Percentiles rank a stretch among this genome's conserved stretches.
These are phyloP conservation scores for Psix sp. DNA, from an alignment of 1,140 invertebrate genomes.

Conservation along the genomic window DNA sequence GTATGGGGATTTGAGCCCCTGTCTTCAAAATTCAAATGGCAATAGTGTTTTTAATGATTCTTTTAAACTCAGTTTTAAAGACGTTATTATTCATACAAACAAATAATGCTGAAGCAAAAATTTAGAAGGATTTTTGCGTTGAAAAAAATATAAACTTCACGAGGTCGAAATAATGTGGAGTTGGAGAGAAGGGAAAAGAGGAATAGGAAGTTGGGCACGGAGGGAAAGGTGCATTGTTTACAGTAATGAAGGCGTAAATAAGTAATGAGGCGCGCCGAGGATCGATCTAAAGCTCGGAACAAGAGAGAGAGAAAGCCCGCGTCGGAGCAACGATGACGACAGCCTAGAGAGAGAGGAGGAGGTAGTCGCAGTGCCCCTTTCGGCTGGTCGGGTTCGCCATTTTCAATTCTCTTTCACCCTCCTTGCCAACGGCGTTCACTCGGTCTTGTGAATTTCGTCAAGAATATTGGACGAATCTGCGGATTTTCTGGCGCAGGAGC, in stretches of 20 bases:
- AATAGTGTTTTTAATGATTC: too few species aligned
- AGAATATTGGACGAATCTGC: slow-evolving; percentile 58
- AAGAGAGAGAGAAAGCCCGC: slow-evolving; percentile 25
- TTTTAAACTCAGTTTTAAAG: too few species aligned
- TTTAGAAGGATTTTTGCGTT: neutral
- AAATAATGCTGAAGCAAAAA: neutral
- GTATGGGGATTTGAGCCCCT: too few species aligned
- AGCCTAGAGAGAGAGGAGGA: neutral
- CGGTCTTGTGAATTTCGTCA: slow-evolving; percentile 52
- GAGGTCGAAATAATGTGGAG: neutral
- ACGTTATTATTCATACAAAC: too few species aligned
- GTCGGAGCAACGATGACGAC: slow-evolving; percentile 1
- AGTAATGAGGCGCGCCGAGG: slow-evolving; percentile 69
- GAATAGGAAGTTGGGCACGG: slow-evolving; percentile 53
- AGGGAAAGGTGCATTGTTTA: slow-evolving; percentile 70
- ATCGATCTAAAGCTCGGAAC: slow-evolving; percentile 65
- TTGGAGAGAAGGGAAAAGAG: slow-evolving; percentile 21
- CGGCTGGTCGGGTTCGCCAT: slow-evolving; percentile 47
- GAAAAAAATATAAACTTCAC: slow-evolving; percentile 18
- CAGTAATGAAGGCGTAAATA: slow-evolving; percentile 74
- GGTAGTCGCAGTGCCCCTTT: slow-evolving; percentile 44
- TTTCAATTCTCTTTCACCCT: slow-evolving; percentile 59
- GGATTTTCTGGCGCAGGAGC: slow-evolving; percentile 43
- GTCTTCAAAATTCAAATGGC: too few species aligned
- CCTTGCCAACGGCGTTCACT: slow-evolving; percentile 41